Evolutionary conservation across 2,113 vertebrate species (phyloP), one percentile per base, ranked within the genome.

Genomic region (Ceyx melanurus): DNA sequence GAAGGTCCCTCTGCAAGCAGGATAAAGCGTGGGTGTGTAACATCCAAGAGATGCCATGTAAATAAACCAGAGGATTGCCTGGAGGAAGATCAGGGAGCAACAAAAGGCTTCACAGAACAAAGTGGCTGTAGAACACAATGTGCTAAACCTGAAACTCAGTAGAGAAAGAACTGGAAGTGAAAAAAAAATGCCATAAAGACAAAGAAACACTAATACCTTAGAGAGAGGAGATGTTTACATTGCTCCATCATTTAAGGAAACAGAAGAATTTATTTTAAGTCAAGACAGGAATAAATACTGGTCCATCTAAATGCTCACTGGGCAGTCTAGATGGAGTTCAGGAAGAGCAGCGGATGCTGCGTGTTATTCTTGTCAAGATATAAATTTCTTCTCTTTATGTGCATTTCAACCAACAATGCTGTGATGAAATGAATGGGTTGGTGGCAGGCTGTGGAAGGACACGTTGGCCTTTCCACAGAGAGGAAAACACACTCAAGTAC

Each of bases 41-140:
- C 28, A 71, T 73, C 79, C 90, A 93, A 95, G 92, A 94, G 76
- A 65, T 89, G 74, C 79, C 89, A 88, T 70, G 42, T 92, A 96
- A 92, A 94, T 50, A 92, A 89, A 94, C 22, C 89, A 56, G 87
- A 67, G 62, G 89, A 66, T 88, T 68, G 88, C 94, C 92, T 53
- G 35, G 28, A 79, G 86, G 93, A 48, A 70, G 90, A 96, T 64
- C 56, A 64, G 57, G 67, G 80, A 94, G 31, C 61, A 86, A 79
- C 88, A 95, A 95, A 84, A 96, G 88, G 72, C 91, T 68, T 37
- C 0, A 3, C 48, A 77, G 72, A 77, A 66, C 48, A 90, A 71
- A 92, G 90, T 28, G 45, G 37, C 70, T 87, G 56, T 65, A 86
- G 78, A 89, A 53, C 50, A 40, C 3, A 15, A 56, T 0, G 40